phyloP scores from a whole-genome alignment of 2,888 invertebrate species.

The Lamellibrachia columna region DNA sequence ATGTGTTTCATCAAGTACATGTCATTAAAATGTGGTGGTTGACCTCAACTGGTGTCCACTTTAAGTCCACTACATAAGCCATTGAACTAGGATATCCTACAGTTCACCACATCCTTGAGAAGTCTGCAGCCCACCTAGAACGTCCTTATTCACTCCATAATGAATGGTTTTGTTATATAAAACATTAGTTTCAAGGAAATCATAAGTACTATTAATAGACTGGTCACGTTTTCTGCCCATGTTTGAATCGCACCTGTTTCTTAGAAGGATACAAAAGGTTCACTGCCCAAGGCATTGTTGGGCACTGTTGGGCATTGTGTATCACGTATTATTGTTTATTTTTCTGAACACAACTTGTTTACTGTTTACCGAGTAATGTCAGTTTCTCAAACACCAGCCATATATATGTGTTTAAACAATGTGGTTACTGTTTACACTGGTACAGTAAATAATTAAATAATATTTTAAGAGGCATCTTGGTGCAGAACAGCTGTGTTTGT shows the following conservation, averaged over 20 bases:
- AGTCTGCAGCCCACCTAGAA: not conserved
- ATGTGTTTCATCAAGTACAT: not conserved
- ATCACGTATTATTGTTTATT: not conserved
- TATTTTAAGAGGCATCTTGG: no score
- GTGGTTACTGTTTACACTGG: no score
- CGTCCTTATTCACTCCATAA: not conserved
- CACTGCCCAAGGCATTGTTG: not conserved
- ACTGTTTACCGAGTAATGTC: not conserved
- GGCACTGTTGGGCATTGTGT: not conserved
- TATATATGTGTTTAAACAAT: not conserved
- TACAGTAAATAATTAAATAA: no score
- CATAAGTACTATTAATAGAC: no score
- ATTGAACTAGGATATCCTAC: not conserved
- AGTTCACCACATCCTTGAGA: not conserved
- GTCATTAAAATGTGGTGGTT: not conserved
- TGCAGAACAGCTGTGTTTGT: no score
- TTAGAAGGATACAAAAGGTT: not conserved
- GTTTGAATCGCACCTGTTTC: no score
- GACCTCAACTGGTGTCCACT: not conserved
- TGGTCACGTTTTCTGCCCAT: no score
- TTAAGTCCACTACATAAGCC: not conserved
- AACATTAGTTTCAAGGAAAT: no score
- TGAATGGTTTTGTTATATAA: no score
- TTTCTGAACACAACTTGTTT: not conserved
- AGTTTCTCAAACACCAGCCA: not conserved